These are phyloP conservation scores for Ibidorhyncha struthersii DNA, from an alignment of 2,113 vertebrate species.

Conservation along the genomic window DNA sequence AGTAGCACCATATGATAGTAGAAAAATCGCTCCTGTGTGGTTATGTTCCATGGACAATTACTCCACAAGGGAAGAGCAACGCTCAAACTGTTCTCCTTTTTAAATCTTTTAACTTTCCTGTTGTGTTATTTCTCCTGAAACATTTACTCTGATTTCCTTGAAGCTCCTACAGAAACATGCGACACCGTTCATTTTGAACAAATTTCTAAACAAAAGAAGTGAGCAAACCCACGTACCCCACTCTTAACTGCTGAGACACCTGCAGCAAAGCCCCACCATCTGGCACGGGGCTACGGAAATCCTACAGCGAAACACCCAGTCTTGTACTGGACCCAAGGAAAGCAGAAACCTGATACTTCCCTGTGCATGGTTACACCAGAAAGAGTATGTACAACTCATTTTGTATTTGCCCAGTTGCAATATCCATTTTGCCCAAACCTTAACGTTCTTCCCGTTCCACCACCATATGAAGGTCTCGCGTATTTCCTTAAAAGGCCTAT, in stretches of 20 bases:
- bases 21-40: background rate
- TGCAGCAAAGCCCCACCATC: background rate
- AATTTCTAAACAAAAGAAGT: background rate
- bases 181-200: background rate
- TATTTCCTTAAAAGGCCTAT: background rate
- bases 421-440: background rate
- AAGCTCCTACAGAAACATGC: background rate
- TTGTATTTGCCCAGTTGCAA: background rate
- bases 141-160: background rate
- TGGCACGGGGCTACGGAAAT: background rate
- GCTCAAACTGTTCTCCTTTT: background rate
- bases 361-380: background rate
- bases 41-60: background rate
- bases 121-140: background rate
- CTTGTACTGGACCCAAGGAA: background rate
- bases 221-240: rapidly evolving
- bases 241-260: background rate
- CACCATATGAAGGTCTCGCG: rapidly evolving
- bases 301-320: rapidly evolving
- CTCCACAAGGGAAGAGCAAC: background rate
- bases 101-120: background rate
- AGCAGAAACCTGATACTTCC: background rate
- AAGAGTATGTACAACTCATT: background rate
- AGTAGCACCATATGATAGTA: background rate
- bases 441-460: background rate